These are phyloP conservation scores for Crepidodera aurea DNA, from an alignment of 2,888 invertebrate genomes.

Conservation along the genomic window DNA sequence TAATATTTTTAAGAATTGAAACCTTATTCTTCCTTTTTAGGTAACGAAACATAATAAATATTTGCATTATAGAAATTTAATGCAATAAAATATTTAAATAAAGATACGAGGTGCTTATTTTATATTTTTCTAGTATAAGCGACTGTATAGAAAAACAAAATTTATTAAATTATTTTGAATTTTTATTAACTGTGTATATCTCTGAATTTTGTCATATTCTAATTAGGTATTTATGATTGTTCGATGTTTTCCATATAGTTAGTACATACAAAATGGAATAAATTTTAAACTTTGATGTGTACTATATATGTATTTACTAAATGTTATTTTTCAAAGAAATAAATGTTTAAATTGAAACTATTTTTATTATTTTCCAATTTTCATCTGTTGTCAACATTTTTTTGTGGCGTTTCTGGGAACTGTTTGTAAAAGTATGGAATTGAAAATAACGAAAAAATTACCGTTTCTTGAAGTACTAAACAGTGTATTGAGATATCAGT, in stretches of 20 bases:
- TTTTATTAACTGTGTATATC: not conserved
- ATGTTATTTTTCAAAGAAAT: conserved; percentile 11
- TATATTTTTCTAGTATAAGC: not conserved
- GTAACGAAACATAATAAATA: no score
- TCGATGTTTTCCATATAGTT: not conserved
- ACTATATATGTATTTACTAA: conserved; percentile 8
- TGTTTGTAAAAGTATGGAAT: no score
- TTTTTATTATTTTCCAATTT: no score
- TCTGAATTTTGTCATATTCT: not conserved
- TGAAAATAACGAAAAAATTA: no score
- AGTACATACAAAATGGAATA: not conserved
- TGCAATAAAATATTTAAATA: not conserved
- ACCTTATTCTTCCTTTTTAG: no score
- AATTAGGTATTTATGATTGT: not conserved
- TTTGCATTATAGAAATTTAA: no score
- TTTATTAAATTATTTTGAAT: not conserved
- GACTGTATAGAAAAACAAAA: not conserved
- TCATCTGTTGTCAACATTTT: no score
- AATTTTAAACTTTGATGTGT: not conserved
- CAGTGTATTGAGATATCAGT: no score
- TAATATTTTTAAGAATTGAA: no score
- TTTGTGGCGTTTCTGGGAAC: no score
- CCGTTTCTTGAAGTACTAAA: no score
- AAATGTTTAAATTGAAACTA: conserved; percentile 1
- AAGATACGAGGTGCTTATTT: not conserved